Evolutionary conservation across 2,888 invertebrate genomes (phyloP).

Genomic region (Apantesis nais): DNA sequence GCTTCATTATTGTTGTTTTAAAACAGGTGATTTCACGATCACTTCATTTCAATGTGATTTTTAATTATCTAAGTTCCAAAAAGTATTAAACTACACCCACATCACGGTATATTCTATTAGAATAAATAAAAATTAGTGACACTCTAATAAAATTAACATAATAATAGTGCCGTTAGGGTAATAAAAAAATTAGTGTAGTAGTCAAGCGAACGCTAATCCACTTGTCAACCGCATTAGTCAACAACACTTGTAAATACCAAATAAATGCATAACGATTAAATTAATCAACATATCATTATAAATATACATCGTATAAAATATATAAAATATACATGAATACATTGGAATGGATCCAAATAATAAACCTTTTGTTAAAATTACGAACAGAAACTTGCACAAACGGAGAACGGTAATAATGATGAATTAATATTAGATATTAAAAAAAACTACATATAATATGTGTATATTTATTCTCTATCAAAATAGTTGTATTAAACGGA

Average conservation of each 20-base stretch:
- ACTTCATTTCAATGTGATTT: constrained; percentile 20
- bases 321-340: neutral
- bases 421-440: neutral
- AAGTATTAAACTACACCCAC: neutral
- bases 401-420: neutral
- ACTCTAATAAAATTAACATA: neutral
- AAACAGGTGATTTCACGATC: constrained; percentile 36
- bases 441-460: neutral
- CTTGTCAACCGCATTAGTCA: neutral
- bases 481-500: neutral
- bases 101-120: neutral
- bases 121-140: neutral
- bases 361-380: neutral
- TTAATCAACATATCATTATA: constrained; percentile 13
- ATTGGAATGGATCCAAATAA: neutral
- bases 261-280: neutral
- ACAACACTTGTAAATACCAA: neutral
- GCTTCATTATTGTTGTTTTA: constrained; percentile 37
- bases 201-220: neutral
- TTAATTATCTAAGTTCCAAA: neutral
- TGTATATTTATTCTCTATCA: neutral
- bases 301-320: too few relatives aligned
- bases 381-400: too few relatives aligned
- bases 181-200: neutral
- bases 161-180: neutral